Conservation (phyloP, 2,888 invertebrate genomes). For the Chymomyza procnemis region DNA sequence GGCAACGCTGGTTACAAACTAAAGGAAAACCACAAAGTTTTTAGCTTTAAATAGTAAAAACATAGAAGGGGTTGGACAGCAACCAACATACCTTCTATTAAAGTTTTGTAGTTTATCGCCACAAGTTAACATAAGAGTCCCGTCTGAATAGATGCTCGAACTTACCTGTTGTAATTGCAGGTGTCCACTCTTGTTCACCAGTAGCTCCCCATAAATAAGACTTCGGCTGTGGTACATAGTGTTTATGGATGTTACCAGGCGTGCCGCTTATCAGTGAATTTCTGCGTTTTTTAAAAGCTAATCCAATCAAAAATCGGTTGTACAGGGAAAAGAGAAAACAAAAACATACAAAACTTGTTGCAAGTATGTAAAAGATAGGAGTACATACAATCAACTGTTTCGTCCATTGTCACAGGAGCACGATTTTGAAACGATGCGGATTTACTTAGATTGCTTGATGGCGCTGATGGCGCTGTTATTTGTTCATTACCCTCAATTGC, state of each 20-base stretch:
- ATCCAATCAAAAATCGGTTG: not conserved
- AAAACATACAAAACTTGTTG: not conserved
- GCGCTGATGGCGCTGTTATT: constrained; percentile 34
- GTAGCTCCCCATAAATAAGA: constrained; percentile 93
- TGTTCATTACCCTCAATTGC: constrained; percentile 75
- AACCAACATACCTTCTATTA: too few species aligned
- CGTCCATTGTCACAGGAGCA: constrained; percentile 44
- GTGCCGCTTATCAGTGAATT: constrained; percentile 61
- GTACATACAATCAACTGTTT: constrained; percentile 67
- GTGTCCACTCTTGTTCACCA: constrained; percentile 98
- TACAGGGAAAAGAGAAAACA: too few species aligned
- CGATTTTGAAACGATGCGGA: constrained; percentile 58
- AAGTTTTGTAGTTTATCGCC: too few species aligned
- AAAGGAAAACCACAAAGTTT: not conserved
- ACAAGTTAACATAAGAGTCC: not conserved
- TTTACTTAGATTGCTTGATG: constrained; percentile 48
- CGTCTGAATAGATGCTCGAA: not conserved
- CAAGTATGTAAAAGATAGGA: not conserved
- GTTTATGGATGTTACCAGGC: constrained; percentile 50
- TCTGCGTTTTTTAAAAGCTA: constrained; percentile 71
- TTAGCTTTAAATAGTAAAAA: not conserved
- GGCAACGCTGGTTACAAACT: not conserved
- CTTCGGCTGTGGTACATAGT: constrained; percentile 75
- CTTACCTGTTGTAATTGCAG: constrained; percentile 92
- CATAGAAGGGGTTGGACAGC: not conserved